These are phyloP conservation scores for Micrasema longulum DNA, from an alignment of 1,140 invertebrate genomes.

Conservation along the genomic window DNA sequence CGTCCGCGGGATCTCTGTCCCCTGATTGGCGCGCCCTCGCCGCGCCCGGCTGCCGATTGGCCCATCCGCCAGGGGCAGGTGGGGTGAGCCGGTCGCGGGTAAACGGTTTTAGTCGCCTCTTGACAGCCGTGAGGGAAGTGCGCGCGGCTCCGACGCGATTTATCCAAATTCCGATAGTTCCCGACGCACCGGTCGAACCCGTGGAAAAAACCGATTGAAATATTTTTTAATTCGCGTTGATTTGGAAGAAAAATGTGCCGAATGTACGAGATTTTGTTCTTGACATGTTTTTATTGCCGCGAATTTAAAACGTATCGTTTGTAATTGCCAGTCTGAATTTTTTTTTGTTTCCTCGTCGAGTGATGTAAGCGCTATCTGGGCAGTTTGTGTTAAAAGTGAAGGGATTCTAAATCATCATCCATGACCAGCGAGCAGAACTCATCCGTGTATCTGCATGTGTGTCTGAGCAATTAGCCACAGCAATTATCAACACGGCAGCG, in stretches of 20 bases:
- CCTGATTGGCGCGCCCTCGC: conserved; percentile 8
- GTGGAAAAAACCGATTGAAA: background rate
- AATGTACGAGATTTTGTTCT: background rate
- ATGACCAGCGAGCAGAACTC: conserved; percentile 39
- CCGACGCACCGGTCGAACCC: conserved; percentile 12
- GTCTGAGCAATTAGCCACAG: conserved; percentile 31
- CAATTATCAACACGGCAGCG: conserved; percentile 18
- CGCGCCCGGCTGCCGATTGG: conserved; percentile 9
- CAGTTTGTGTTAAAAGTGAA: conserved; percentile 53
- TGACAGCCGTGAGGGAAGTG: conserved; percentile 28
- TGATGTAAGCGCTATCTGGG: conserved; percentile 35
- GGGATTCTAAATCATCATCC: conserved; percentile 46
- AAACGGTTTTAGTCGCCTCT: conserved; percentile 35
- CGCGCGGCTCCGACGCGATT: conserved; percentile 6
- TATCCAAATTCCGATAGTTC: background rate
- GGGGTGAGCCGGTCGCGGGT: conserved; percentile 23
- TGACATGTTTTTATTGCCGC: background rate
- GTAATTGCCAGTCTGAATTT: conserved; percentile 14
- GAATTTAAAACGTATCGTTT: conserved; percentile 24
- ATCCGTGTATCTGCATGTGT: conserved; percentile 4
- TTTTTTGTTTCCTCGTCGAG: conserved; percentile 22
- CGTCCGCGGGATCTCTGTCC: background rate
- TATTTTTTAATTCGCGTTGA: background rate
- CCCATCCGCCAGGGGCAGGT: conserved; percentile 10
- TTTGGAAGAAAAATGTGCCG: background rate